phyloP scores from a whole-genome alignment of 23 tunicate genomes.

The Halocynthia roretzi region DNA sequence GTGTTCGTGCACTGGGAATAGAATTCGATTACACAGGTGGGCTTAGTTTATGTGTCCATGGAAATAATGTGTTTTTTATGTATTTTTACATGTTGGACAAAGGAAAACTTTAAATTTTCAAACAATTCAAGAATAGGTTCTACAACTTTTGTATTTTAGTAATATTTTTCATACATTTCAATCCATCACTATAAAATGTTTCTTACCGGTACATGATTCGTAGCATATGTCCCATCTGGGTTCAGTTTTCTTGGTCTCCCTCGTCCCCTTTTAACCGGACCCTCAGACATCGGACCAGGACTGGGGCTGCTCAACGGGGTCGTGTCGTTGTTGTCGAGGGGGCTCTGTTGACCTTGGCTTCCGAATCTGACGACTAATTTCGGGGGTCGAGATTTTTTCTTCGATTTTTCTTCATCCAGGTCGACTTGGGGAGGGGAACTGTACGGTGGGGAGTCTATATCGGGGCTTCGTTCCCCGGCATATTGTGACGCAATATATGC shows the following conservation, averaged over 20 bases:
- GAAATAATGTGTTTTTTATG: too few relatives aligned
- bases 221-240: slow-evolving; percentile 23
- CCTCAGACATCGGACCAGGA: slow-evolving; percentile 9
- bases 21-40: too few relatives aligned
- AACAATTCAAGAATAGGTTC: too few relatives aligned
- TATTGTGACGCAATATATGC: slow-evolving; percentile 26
- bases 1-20: too few relatives aligned
- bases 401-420: neutral
- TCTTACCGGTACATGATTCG: slow-evolving; percentile 29
- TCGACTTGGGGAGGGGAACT: slow-evolving; percentile 7
- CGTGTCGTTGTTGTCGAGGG: slow-evolving; percentile 1
- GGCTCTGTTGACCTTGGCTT: neutral
- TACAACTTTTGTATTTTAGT: too few relatives aligned
- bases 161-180: too few relatives aligned
- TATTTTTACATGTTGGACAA: too few relatives aligned
- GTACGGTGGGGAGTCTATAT: slow-evolving; percentile 1
- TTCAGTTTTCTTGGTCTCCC: slow-evolving; percentile 22
- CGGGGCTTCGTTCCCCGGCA: neutral
- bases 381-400: slow-evolving; percentile 1
- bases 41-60: too few relatives aligned
- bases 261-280: slow-evolving; percentile 13
- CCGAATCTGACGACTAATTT: neutral
- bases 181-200: too few relatives aligned
- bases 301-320: neutral
- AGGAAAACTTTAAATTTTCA: too few relatives aligned